phyloP scores from a whole-genome alignment of 2,888 invertebrate genomes.

The Thecocarcelia acutangulata region DNA sequence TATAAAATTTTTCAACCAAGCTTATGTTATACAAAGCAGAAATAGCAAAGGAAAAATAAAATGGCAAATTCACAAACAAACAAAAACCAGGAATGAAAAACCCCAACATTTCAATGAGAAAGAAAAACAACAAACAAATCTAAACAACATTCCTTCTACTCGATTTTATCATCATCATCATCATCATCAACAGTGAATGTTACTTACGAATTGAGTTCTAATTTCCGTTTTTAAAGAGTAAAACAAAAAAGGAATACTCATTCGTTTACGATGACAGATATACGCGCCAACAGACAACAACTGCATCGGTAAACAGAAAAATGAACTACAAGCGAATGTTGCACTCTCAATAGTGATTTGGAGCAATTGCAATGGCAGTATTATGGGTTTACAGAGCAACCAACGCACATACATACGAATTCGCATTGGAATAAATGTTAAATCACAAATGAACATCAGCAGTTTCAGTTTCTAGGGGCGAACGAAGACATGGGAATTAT shows the following conservation, averaged over 20 bases:
- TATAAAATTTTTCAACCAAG: slow-evolving; percentile 53
- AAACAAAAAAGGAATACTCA: slow-evolving; percentile 16
- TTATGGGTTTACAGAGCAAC: slow-evolving; percentile 26
- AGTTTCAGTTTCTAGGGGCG: background rate
- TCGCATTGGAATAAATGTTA: background rate
- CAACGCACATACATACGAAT: background rate
- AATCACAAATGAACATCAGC: slow-evolving; percentile 7
- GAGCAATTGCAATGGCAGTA: slow-evolving; percentile 37
- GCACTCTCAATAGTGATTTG: slow-evolving; percentile 37
- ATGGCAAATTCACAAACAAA: slow-evolving; percentile 13
- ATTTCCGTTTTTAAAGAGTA: slow-evolving; percentile 52
- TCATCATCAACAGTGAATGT: slow-evolving; percentile 49
- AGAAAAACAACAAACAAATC: slow-evolving; percentile 11
- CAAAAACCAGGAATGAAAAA: background rate
- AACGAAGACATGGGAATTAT: too few species aligned
- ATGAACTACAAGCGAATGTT: slow-evolving; percentile 30
- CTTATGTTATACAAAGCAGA: slow-evolving; percentile 43
- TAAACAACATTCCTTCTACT: slow-evolving; percentile 41
- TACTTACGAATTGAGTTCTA: slow-evolving; percentile 65
- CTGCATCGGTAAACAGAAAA: slow-evolving; percentile 10
- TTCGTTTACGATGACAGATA: slow-evolving; percentile 37
- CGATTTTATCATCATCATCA: slow-evolving; percentile 56
- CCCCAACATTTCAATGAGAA: slow-evolving; percentile 44
- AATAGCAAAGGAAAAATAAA: slow-evolving; percentile 1
- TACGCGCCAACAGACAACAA: slow-evolving; percentile 21